A percentile compares a stretch with the other conserved stretches of the same genome.
phyloP scores from a whole-genome alignment of 2,797 vertebrate genomes.

The Sarcophilus harrisii region DNA sequence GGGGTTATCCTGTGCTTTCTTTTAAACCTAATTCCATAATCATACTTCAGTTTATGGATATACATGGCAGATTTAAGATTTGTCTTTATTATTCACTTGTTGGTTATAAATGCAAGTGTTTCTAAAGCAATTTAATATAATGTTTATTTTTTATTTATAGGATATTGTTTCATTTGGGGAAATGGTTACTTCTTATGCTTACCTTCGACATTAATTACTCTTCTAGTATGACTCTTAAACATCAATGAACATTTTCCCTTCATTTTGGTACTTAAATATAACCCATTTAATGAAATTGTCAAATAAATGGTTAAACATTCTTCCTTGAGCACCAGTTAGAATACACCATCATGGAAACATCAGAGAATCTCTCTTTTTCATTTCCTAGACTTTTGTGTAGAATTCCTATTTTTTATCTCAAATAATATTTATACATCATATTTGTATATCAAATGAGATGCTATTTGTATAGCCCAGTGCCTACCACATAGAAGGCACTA shows the following conservation, averaged over 20 bases:
- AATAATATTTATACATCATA: not conserved
- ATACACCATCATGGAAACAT: not conserved
- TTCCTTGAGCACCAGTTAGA: not conserved
- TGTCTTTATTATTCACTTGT: not conserved
- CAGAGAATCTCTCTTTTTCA: not conserved
- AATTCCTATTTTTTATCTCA: not conserved
- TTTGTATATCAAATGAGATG: not conserved
- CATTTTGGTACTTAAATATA: not conserved
- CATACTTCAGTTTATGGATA: not conserved
- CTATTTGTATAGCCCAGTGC: not conserved
- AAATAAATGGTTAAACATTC: not conserved
- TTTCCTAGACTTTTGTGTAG: not conserved
- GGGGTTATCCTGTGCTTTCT: not conserved
- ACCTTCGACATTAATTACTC: not conserved
- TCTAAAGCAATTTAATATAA: not conserved
- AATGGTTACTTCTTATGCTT: not conserved
- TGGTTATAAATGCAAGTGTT: not conserved
- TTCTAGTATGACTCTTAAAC: not conserved
- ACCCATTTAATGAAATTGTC: not conserved
- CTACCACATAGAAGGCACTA: not conserved
- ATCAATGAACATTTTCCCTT: not conserved
- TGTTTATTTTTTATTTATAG: not conserved
- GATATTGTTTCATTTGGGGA: not conserved
- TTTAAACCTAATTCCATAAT: not conserved
- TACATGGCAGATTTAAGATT: slow-evolving; percentile 21